Evolutionary conservation across 2,797 vertebrate genomes (phyloP).

Genomic region (Rallus crepitans): DNA sequence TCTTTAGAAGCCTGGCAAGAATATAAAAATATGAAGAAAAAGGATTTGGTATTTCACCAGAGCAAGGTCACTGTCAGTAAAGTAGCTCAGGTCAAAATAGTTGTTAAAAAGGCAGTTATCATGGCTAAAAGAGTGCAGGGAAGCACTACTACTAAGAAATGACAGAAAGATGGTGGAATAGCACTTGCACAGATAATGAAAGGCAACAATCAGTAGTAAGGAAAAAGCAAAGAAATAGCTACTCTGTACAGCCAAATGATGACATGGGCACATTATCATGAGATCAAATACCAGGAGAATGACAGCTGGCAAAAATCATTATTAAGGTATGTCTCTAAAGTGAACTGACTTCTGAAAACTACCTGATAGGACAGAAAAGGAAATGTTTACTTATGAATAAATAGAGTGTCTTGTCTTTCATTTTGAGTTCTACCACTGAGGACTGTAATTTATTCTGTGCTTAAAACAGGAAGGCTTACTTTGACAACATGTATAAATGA

Average conservation of each 20-base stretch:
- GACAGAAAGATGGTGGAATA: not conserved
- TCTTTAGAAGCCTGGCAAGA: not conserved
- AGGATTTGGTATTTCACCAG: not conserved
- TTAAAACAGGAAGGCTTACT: not conserved
- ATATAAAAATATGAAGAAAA: not conserved
- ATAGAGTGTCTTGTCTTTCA: not conserved
- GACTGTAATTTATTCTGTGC: not conserved
- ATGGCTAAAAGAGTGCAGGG: not conserved
- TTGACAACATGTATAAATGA: not conserved
- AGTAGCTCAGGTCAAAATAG: not conserved
- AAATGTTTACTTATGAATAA: not conserved
- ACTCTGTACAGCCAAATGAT: not conserved
- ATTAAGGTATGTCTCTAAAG: not conserved
- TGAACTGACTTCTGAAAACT: not conserved
- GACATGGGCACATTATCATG: not conserved
- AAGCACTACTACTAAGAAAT: not conserved
- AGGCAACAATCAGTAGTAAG: not conserved
- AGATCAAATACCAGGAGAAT: not conserved
- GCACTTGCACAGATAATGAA: not conserved
- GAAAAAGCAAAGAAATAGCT: not conserved
- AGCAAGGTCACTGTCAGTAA: not conserved
- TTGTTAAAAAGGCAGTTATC: not conserved
- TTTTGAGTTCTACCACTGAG: not conserved
- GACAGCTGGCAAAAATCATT: not conserved
- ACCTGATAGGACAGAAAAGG: not conserved